These are phyloP conservation scores for Carapus acus DNA, from an alignment of 2,797 vertebrate species.

Conservation along the genomic window DNA sequence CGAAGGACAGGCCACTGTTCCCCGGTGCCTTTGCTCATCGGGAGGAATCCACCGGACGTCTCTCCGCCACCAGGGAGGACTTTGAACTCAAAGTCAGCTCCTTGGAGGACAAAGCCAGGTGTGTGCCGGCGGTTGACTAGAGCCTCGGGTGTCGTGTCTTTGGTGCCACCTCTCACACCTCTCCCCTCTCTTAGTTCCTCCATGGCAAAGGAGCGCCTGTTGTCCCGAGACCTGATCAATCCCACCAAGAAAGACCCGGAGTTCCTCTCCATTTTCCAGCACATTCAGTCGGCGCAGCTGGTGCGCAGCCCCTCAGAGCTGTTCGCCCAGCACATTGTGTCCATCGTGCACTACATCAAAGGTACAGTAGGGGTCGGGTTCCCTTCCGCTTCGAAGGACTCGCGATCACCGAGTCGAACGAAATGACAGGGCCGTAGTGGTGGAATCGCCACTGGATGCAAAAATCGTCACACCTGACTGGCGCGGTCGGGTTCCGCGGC, in stretches of 20 bases:
- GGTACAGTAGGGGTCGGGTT: constrained; percentile 67
- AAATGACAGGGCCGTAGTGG: background rate
- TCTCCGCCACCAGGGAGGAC: constrained; percentile 84
- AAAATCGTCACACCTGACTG: background rate
- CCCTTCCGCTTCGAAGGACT: background rate
- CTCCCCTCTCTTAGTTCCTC: constrained; percentile 56
- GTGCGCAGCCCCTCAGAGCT: constrained; percentile 89
- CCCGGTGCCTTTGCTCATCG: constrained; percentile 67
- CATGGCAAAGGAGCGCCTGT: constrained; percentile 82
- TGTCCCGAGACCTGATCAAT: constrained; percentile 82
- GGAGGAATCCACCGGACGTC: constrained; percentile 65
- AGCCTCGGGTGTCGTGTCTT: background rate
- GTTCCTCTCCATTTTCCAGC: constrained; percentile 96
- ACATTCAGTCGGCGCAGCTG: constrained; percentile 89
- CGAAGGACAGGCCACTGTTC: constrained; percentile 74
- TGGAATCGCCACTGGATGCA: background rate
- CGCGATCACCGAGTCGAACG: no score
- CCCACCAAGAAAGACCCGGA: constrained; percentile 89
- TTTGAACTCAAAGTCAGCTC: constrained; percentile 85
- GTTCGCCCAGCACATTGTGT: constrained; percentile 97
- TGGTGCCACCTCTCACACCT: background rate
- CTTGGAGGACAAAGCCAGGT: constrained; percentile 85
- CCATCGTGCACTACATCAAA: constrained; percentile 97
- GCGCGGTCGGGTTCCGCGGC: background rate
- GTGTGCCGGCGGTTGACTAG: no score